Percentiles rank a stretch among this genome's conserved stretches.
Conservation (phyloP, 2,113 vertebrate genomes). For the Gallinago paraguaiae region DNA sequence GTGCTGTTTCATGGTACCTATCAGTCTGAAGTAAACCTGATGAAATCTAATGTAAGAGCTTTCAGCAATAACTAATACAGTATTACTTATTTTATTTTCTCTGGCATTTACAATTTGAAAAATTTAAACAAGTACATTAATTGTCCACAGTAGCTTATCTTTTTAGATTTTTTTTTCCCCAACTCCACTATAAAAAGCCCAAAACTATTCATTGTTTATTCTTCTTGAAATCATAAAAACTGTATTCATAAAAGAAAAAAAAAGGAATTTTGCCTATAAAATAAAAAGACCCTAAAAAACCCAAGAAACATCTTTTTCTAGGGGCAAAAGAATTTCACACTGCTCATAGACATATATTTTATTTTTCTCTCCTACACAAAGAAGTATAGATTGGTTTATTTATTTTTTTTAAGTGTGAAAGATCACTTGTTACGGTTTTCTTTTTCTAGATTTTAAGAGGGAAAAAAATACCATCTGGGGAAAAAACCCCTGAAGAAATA, state of each 20-base stretch:
- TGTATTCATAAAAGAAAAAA: constrained; percentile 10
- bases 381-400: constrained; percentile 54
- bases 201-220: constrained; percentile 39
- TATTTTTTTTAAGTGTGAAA: constrained; percentile 63
- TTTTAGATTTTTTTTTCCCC: neutral
- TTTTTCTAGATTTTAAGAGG: constrained; percentile 13
- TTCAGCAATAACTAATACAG: fast-evolving
- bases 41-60: neutral
- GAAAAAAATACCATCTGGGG: neutral
- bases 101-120: neutral
- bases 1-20: neutral
- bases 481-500: constrained; percentile 16
- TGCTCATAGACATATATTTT: constrained; percentile 39
- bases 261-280: neutral
- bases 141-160: fast-evolving
- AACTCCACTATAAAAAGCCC: neutral
- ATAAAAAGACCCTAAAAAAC: neutral
- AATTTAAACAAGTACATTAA: neutral
- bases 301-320: constrained; percentile 35
- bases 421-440: constrained; percentile 36
- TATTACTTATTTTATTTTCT: neutral
- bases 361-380: constrained; percentile 58
- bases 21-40: neutral
- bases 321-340: constrained; percentile 65
- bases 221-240: constrained; percentile 4